Base-by-base conservation (phyloP, 1,140 invertebrate genomes). In the Pseudomyrmex cubaensis region DNA sequence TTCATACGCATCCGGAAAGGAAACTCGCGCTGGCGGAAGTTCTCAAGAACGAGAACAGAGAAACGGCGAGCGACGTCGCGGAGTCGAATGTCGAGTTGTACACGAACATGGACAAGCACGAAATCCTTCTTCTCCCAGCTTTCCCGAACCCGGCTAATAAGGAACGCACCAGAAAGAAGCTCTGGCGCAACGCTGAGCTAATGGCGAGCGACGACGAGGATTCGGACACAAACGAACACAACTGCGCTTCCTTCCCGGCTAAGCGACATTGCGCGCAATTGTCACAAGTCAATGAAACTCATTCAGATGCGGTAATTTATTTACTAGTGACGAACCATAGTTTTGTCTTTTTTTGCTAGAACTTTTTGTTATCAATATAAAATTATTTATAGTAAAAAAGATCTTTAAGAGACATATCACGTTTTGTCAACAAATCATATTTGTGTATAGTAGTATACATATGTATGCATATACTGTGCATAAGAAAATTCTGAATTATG, bases 161-260 rank as follows among this genome's bases (percentile, higher is more conserved):
- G n/a, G 74, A 77, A 56, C 62, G 74, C 12, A 4, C 48, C 17
- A 66, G 74, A 48, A 77, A 77, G n/a, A 77, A 77, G n/a, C 74
- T 77, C 25, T 77, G 74, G 74, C 74, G 74, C 0, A 25, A 59
- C 50, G 87, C 86, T 74, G 62, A 86, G 61, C 90, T 87, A 91
- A 94, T 94, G 92, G 93, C 93, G 67, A 94, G 93, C 35, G 92
- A 94, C 72, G 89, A 91, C 17, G 93, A 94, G 64, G 93, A 94
- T 67, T 93, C 91, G 5, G 93, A 94, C 15, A 90, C 88, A 2
- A 92, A 93, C 15, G 92, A 93, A 61, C 90, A 90, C 17, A 90
- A 92, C 20, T 88, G 87, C 69, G 90, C 92, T 64, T 89, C 88
- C 80, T 90, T 90, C 13, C 88, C 90, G 63, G 87, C 91, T 59